Percentiles rank a stretch among this genome's conserved stretches.
Evolutionary conservation across 2,797 vertebrate species (phyloP).

Genomic region (Hypotaenidia okinawae): DNA sequence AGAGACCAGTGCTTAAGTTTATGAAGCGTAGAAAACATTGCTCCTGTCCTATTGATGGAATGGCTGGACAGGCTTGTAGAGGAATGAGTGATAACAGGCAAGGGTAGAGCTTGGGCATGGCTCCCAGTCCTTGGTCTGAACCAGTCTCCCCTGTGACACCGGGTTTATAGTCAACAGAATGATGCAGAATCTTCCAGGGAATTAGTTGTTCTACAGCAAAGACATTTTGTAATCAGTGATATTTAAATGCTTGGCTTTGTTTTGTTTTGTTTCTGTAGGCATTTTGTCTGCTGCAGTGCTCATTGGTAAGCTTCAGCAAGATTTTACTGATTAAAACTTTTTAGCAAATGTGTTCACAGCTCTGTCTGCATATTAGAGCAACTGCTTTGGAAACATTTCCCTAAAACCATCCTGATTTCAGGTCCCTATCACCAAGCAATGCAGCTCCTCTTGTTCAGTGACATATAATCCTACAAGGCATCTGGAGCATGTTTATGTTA

Average conservation of each 20-base stretch:
- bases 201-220: background rate
- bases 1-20: background rate
- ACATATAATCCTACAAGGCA: constrained; percentile 27
- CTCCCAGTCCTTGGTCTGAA: background rate
- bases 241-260: background rate
- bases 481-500: constrained; percentile 53
- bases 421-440: constrained; percentile 21
- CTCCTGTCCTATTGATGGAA: background rate
- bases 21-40: background rate
- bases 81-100: background rate
- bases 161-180: background rate
- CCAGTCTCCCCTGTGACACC: background rate
- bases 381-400: constrained; percentile 3
- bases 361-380: background rate
- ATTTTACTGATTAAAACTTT: background rate
- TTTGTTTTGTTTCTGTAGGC: background rate
- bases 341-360: background rate
- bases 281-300: background rate
- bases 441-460: constrained; percentile 33
- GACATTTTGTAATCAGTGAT: background rate
- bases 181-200: background rate
- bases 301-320: background rate
- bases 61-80: background rate
- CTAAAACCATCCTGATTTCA: constrained; percentile 1
- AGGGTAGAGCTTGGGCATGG: background rate